Evolutionary conservation across 53 echinoderm and acorn worm species (phyloP).

Genomic region (Holothuria scabra): DNA sequence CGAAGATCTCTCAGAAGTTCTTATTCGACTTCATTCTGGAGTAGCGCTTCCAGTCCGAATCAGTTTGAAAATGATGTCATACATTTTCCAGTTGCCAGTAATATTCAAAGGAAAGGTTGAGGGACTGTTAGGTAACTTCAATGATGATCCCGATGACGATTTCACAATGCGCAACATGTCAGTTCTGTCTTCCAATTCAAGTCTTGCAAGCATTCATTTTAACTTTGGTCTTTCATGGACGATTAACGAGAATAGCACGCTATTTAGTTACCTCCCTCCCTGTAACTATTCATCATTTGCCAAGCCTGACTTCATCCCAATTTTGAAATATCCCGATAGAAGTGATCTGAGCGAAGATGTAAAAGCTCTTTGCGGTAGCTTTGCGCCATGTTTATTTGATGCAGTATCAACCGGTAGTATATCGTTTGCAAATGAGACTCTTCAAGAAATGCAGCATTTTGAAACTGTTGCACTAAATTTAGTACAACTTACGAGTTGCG

Average conservation of each 20-base stretch:
- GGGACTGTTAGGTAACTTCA: slow-evolving; percentile 64
- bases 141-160: slow-evolving; percentile 63
- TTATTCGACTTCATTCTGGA: slow-evolving; percentile 36
- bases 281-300: slow-evolving; percentile 56
- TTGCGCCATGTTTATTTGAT: slow-evolving; percentile 55
- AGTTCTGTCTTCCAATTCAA: slow-evolving; percentile 36
- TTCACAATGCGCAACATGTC: slow-evolving; percentile 57
- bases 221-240: slow-evolving; percentile 60
- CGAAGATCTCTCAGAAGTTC: not conserved
- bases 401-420: slow-evolving; percentile 51
- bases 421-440: slow-evolving; percentile 61
- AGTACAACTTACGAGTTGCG: slow-evolving; percentile 63
- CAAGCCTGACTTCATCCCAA: slow-evolving; percentile 51
- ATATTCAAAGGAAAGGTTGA: slow-evolving; percentile 49
- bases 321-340: slow-evolving; percentile 43
- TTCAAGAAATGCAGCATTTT: slow-evolving; percentile 8
- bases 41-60: slow-evolving; percentile 49
- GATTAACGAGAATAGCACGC: slow-evolving; percentile 43
- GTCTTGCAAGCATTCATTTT: slow-evolving; percentile 51
- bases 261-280: slow-evolving; percentile 62
- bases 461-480: slow-evolving; percentile 29
- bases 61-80: slow-evolving; percentile 60
- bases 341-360: slow-evolving; percentile 55
- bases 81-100: slow-evolving; percentile 55
- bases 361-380: slow-evolving; percentile 57